Base-by-base conservation (phyloP, 1,140 invertebrate genomes). In the Pseudomyrmex concolor region DNA sequence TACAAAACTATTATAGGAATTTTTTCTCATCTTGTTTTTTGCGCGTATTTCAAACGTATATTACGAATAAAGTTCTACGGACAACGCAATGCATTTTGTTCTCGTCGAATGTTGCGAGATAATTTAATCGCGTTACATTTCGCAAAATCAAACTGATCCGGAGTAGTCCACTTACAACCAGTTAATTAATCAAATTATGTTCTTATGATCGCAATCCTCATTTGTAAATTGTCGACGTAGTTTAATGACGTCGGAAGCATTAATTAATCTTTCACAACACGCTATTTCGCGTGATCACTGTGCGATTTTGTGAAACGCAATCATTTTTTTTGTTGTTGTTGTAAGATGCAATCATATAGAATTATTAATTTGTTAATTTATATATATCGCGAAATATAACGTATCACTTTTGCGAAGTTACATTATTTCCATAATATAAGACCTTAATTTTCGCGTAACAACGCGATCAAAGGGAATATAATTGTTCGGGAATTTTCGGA, bases 291-390 rank as follows among this genome's bases (percentile, higher is more conserved):
- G 48, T 17, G 62, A 51, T 67, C 1, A 64, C 12, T 57, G 48
- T 25, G 13, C 3, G 8, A 57, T 22, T 55, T 67, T 67, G 22
- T 12, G 9, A 45, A 25, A 55, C 8, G 9, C 19, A 1, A 57
- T 17, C 34, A n/a, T 80, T 50, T n/a, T 15, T 25, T 25, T 25
- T 25, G 1, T 25, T 25, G 3, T 25, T 34, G 8, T n/a, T 54
- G 59, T 4, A 77, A 54, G 48, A 57, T 70, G 73, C 55, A 83
- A 70, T 70, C n/a, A 48, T 34, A 34, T 48, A 51, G n/a, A 80
- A 80, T 71, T n/a, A 50, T 60, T 71, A 48, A 71, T 77, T 67
- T 66, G 12, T n/a, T 43, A 48, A 60, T 48, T 48, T 50, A 66
- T 15, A 15, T 12, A 76, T 34, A 54, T 64, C 50, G 50, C 34